Percentiles rank a stretch among this genome's conserved stretches.
These are phyloP conservation scores for Drosophila melanogaster DNA, from an alignment of 1,140 invertebrate species.

Conservation along the genomic window DNA sequence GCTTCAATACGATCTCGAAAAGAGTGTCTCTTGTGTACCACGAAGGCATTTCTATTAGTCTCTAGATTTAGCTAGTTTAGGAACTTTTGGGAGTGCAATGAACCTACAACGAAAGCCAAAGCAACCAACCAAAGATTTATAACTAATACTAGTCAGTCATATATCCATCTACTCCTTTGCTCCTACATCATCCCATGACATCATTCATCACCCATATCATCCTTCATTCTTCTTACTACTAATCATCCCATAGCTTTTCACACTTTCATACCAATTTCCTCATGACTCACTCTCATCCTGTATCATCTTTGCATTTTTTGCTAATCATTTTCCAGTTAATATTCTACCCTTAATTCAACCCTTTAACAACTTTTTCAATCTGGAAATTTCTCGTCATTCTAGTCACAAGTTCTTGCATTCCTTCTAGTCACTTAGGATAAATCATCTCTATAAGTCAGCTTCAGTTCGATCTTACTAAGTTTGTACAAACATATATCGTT, in stretches of 20 bases:
- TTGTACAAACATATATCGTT: constrained; percentile 21
- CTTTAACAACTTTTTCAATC: background rate
- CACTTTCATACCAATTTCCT: constrained; percentile 1
- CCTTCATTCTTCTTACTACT: background rate
- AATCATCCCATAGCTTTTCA: background rate
- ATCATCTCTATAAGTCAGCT: constrained; percentile 20
- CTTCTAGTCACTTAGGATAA: constrained; percentile 39
- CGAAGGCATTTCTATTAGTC: constrained; percentile 46
- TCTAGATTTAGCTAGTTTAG: constrained; percentile 31
- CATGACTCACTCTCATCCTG: constrained; percentile 21
- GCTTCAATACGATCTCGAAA: constrained; percentile 69
- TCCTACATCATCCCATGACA: background rate
- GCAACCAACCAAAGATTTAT: background rate
- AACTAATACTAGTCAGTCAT: constrained; percentile 5
- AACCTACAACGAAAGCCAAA: constrained; percentile 12
- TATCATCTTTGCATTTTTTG: background rate
- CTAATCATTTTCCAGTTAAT: constrained; percentile 9
- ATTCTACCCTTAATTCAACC: background rate
- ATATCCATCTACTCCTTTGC: background rate
- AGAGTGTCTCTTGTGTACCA: too few species aligned
- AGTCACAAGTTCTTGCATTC: constrained; percentile 48
- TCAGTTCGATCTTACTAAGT: constrained; percentile 36
- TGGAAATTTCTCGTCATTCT: constrained; percentile 11
- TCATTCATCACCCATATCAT: background rate
- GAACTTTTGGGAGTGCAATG: constrained; percentile 35